Base-by-base conservation (phyloP, 1,140 invertebrate species). In the Batillaria attramentaria region DNA sequence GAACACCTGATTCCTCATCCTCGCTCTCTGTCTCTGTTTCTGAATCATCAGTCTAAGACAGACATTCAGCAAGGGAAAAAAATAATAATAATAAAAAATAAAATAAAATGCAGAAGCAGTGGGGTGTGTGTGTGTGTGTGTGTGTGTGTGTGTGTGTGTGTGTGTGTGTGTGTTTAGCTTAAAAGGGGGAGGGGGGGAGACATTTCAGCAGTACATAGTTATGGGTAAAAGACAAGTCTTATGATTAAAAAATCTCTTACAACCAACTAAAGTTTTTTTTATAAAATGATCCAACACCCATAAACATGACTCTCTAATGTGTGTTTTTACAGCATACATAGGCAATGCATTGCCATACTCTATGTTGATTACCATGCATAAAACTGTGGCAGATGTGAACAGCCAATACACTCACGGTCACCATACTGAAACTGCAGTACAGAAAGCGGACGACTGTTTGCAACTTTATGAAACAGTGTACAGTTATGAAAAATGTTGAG, bases 1-100 rank as follows among this genome's bases (percentile, higher is more conserved):
- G 65, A 18, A 78, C 78, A 8, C 82, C 84, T 42, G 79, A 79
- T 77, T 86, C 85, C 46, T 81, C 82, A 31, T 85, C 83, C 77
- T 88, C 86, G 72, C 83, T 79, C 54, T 83, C 84, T 42, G 77
- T 81, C 24, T 83, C 83, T 68, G 78, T 78, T 18, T 84, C 81
- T 2, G 79, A 81, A 33, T 86, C 83, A 79, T 79, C 75, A 73
- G 75, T 82, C 84, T 81, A 72, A 79, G 8, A 70, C 20, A n/a
- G n/a, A 43, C 16, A 41, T 50, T 41, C n/a, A 46, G 18, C 20
- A 54, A 16, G 41, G n/a, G 37, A 13, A 42, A 65, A 77, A 33
- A 0, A 65, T 65, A 13, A 62, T 65, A 28, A 65, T 39, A 16
- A 6, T 37, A 42, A 35, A 66, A 5, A n/a, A 54, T 42, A 24